Base-by-base conservation (phyloP, 1,140 invertebrate species). In the Drosophila neocordata region DNA sequence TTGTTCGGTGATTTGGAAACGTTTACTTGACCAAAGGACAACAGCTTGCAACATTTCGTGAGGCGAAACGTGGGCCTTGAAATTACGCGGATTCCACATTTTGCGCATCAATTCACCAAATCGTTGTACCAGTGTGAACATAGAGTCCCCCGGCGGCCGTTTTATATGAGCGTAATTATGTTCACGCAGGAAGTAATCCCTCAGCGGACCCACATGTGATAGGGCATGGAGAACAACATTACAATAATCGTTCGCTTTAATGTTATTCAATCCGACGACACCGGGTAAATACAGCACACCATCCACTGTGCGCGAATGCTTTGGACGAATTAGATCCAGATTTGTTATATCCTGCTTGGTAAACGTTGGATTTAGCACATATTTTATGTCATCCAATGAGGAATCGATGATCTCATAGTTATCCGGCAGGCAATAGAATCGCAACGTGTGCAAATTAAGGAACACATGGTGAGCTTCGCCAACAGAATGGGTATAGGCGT, bases 31-130 rank as follows among this genome's bases (percentile, higher is more conserved):
- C 96, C 98, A 99, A 6, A 99, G 92, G 1, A 99, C 99, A 31
- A 99, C 98, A 34, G 99, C 98, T 92, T 99, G 99, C 11, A 99
- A 92, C 99, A 99, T 99, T 94, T 99, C 99, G 92, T 99, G 99
- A 0, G 99, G 99, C 58, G 98, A 99, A 1, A 99, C 99, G 91
- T 99, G 99, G 4, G 98, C 97, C 93, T 99, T 99, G 90, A 99
- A 99, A 91, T 99, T 99, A 64, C 98, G 93, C 0, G 98, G 98
- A 93, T 99, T 99, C 99, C 99, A 99, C 73, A 99, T 93, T 92
- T 99, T 99, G 4, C 99, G 92, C 92, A 99, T 95, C 6, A 99
- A 93, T 92, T 99, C 99, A 2, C 99, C 99, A 93, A 99, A 99
- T 59, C 99, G 93, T 91, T 99, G 97, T 0, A 99, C 97, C 20